Base-by-base conservation (phyloP, 2,888 invertebrate genomes). In the Cephus pygmeus region DNA sequence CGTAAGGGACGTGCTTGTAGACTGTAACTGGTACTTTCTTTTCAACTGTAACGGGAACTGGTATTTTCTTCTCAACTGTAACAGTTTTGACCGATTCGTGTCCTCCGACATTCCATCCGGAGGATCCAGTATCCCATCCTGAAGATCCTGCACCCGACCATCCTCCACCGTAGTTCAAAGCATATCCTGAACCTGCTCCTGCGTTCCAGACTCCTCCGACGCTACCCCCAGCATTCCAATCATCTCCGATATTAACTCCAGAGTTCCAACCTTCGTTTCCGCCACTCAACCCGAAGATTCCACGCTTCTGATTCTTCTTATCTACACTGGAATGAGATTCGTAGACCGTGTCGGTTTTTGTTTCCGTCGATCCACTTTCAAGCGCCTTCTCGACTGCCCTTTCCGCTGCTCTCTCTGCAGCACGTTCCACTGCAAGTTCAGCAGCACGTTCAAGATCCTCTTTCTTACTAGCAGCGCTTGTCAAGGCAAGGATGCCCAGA, bases 11-110 rank as follows among this genome's bases (percentile, higher is more conserved):
- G 92, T 95, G 95, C 93, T 95, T 95, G 86, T 95, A 95, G 4
- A 96, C 95, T 69, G 95, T 95, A 91, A 95, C 95, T 30, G 95
- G 96, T 12, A 95, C 95, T 90, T 96, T 96, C 92, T 96, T 96
- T 89, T 95, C 93, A 71, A 96, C 94, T 75, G 96, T 95, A 69
- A 84, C 82, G 0, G 85, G 81, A 15, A 85, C 83, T 0, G 85
- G 85, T 1, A 85, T 88, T 87, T 77, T 88, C 87, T 73, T 84
- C 79, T 86, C 77, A 6, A 82, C 34, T 1, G 80, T 84, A 4
- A 83, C 73, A 9, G 73, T 79, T 33, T 76, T 73, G 1, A 83
- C 78, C 40, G 81, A 80, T 34, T 77, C 69, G 35, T 83, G 75
- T n/a, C 35, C 34, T 23, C 76, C 80, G 76, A 69, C 71, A 11